A percentile compares a stretch with the other conserved stretches of the same genome.
Conservation (phyloP, 1,140 invertebrate genomes). For the Globodera rostochiensis region DNA sequence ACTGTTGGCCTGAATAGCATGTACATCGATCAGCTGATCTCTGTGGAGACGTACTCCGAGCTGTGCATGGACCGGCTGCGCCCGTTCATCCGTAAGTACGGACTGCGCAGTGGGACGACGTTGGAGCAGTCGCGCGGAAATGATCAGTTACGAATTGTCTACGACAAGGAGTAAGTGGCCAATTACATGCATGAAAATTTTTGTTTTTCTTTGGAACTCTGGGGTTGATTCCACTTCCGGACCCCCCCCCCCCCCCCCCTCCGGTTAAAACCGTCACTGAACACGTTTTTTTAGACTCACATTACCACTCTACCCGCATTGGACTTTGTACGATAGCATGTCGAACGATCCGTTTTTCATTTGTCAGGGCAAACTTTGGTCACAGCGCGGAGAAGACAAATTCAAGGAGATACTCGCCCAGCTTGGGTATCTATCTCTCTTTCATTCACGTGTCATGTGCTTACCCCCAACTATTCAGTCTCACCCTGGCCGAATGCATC, state of each 20-base stretch:
- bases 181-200: not conserved
- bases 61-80: conserved; percentile 36
- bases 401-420: conserved; percentile 40
- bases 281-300: conserved; percentile 32
- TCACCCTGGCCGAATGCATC: conserved; percentile 40
- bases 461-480: conserved; percentile 2
- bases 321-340: conserved; percentile 42
- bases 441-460: not conserved
- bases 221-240: conserved; percentile 4
- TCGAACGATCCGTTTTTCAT: conserved; percentile 35
- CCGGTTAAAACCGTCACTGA: not conserved
- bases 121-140: conserved; percentile 19
- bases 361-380: conserved; percentile 41
- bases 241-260: not conserved
- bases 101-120: conserved; percentile 1
- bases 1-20: conserved; percentile 40
- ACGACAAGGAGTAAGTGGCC: conserved; percentile 36
- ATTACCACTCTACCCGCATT: conserved; percentile 37
- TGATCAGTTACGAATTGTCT: conserved; percentile 31
- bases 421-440: conserved; percentile 27
- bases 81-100: conserved; percentile 37
- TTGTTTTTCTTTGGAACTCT: not conserved
- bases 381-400: conserved; percentile 34
- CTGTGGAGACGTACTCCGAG: conserved; percentile 33
- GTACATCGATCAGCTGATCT: conserved; percentile 40